Evolutionary conservation across 1,140 invertebrate species (phyloP), one percentile per base, ranked within the genome.

Genomic region (Lepeophtheirus salmonis): DNA sequence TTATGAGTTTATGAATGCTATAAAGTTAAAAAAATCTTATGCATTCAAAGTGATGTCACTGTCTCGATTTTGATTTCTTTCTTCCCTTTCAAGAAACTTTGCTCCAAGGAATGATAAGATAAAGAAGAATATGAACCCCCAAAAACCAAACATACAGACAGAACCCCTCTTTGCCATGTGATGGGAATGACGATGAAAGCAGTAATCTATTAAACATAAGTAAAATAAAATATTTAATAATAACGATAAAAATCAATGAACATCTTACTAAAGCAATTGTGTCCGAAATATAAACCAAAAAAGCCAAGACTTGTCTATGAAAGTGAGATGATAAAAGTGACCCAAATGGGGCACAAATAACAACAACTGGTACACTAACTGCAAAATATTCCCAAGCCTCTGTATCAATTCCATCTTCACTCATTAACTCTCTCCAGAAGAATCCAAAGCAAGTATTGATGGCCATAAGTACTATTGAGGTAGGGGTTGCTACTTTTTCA

Each of bases 381-480:
- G 30, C 49, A 13, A 60, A 21, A 26, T 52, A 60, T 20, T 51
- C 41, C 57, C 57, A 60, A 1, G 57, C 57, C 13, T 50, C 57
- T 13, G 20, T n/a, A 4, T 60, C 57, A 12, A 51, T 17, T 2
- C 57, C 57, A 24, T 17, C 20, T 16, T 57, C 55, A 18, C 16
- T 60, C 49, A 60, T 60, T 17, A 60, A 21, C 17, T 16, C 30
- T 50, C 57, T 24, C 57, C 57, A 60, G 22, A 20, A 60, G 18
- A 60, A 60, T 2, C 57, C 57, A 1, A 60, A 48, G 49, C 57
- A 60, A 2, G 57, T 60, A 54, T 60, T 60, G 12, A 60, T 60
- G 30, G 57, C 57, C 57, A 60, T 60, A 3, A 60, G 57, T 3
- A 60, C 30, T 13, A 60, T 26, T 12, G 41, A 52, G 20, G 57